phyloP scores from a whole-genome alignment of 2,888 invertebrate genomes.

The Apamea crenata region DNA sequence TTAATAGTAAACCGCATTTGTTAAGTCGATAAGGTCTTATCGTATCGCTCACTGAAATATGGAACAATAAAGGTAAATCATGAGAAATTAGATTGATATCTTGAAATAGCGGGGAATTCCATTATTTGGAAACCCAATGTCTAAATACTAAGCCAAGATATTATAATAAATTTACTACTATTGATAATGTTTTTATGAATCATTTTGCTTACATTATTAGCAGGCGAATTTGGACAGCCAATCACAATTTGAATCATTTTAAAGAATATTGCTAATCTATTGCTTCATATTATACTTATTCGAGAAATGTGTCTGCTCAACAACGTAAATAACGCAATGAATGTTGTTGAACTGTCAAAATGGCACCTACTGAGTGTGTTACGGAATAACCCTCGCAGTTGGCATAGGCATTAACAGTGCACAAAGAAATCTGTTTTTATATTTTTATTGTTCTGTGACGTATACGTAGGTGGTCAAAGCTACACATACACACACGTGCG shows the following conservation, averaged over 20 bases:
- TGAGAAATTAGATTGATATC: slow-evolving; percentile 39
- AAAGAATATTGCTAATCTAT: too few relatives aligned
- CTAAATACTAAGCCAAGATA: slow-evolving; percentile 4
- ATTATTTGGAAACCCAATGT: slow-evolving; percentile 29
- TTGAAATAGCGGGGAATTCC: slow-evolving; percentile 30
- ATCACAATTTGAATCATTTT: too few relatives aligned
- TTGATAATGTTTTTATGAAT: slow-evolving; percentile 28
- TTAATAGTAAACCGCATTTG: slow-evolving; percentile 47
- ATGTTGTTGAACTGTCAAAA: too few relatives aligned
- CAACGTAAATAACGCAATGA: too few relatives aligned
- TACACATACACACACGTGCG: slow-evolving; percentile 47
- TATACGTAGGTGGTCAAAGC: slow-evolving; percentile 64
- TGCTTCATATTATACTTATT: too few relatives aligned
- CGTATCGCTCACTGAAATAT: slow-evolving; percentile 43
- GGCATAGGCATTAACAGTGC: slow-evolving; percentile 52
- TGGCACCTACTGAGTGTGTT: too few relatives aligned
- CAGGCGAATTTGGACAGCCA: neutral
- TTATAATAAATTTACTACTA: slow-evolving; percentile 2
- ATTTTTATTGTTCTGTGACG: slow-evolving; percentile 68
- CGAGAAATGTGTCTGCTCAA: too few relatives aligned
- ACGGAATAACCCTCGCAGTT: neutral
- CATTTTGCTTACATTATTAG: slow-evolving; percentile 7
- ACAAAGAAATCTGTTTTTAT: slow-evolving; percentile 9
- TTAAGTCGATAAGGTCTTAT: slow-evolving; percentile 39
- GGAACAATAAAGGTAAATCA: slow-evolving; percentile 46